Conservation (phyloP, 1,140 invertebrate species). For the Diabrotica virgifera region DNA sequence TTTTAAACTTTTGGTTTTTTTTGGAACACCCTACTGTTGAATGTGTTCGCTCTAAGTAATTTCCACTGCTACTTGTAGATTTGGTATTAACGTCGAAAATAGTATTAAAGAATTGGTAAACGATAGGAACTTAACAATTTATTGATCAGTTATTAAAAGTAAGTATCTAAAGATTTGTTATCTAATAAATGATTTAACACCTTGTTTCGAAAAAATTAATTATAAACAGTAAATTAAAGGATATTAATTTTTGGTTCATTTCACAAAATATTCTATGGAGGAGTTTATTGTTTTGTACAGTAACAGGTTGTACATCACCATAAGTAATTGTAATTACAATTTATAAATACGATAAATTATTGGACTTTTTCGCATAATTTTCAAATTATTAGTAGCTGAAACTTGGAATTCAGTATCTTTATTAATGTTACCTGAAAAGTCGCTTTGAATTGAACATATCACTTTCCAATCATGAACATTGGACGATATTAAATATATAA, state of each 20-base stretch:
- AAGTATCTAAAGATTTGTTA: conserved; percentile 17
- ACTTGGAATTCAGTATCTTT: conserved; percentile 6
- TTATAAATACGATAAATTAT: conserved; percentile 29
- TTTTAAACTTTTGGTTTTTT: too few species aligned
- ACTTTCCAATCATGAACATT: too few species aligned
- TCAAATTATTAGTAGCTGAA: conserved; percentile 23
- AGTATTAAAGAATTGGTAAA: too few species aligned
- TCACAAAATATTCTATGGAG: conserved; percentile 22
- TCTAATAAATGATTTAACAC: conserved; percentile 6
- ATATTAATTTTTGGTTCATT: conserved; percentile 19
- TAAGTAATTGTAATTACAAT: conserved; percentile 22
- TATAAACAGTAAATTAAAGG: conserved; percentile 16
- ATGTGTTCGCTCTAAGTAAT: too few species aligned
- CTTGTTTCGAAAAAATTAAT: not conserved
- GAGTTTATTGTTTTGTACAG: conserved; percentile 21
- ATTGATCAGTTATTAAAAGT: conserved; percentile 7
- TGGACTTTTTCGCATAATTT: conserved; percentile 18
- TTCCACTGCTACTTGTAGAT: too few species aligned
- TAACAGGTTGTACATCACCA: conserved; percentile 24
- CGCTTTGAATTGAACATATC: not conserved
- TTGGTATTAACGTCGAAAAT: too few species aligned
- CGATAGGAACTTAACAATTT: conserved; percentile 10
- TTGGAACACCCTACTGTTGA: too few species aligned
- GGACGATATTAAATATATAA: too few species aligned
- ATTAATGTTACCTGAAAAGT: not conserved